Conservation (phyloP, 2,888 invertebrate species). For the Petrophora chlorosata region DNA sequence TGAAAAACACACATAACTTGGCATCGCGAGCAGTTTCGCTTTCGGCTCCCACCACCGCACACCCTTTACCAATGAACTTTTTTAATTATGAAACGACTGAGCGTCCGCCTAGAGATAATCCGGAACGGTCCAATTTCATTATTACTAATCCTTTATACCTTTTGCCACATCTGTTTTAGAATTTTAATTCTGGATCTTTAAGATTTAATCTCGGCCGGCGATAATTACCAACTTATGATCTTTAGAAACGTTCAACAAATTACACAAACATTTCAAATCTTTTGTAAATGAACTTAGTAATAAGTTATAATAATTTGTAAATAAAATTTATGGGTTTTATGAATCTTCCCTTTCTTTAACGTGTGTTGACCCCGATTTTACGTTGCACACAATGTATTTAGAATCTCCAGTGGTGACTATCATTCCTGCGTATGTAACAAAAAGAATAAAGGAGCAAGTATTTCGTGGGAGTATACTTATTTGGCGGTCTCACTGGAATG, state of each 20-base stretch:
- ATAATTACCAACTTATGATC: no score
- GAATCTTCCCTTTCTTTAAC: no score
- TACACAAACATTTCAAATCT: no score
- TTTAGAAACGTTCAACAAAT: no score
- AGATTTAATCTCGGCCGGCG: constrained; percentile 7
- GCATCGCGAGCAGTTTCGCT: constrained; percentile 37
- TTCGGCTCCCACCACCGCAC: constrained; percentile 27
- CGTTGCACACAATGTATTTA: no score
- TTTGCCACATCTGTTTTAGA: constrained; percentile 10
- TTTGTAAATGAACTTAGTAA: no score
- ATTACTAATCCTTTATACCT: constrained; percentile 35
- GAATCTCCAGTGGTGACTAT: not conserved
- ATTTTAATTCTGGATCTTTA: constrained; percentile 15
- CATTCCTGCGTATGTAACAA: not conserved
- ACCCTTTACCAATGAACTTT: constrained; percentile 39
- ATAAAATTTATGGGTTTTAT: no score
- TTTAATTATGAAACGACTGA: constrained; percentile 39
- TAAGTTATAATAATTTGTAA: no score
- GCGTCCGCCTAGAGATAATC: constrained; percentile 37
- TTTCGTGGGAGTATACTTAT: constrained; percentile 29
- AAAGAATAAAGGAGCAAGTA: constrained; percentile 19
- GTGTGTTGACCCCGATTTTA: no score
- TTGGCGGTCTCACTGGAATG: constrained; percentile 21
- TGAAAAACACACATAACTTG: constrained; percentile 38
- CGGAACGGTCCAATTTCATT: constrained; percentile 39